Percentiles rank a stretch among this genome's conserved stretches.
These are phyloP conservation scores for Lophius americanus DNA, from an alignment of 2,797 vertebrate genomes.

Conservation along the genomic window DNA sequence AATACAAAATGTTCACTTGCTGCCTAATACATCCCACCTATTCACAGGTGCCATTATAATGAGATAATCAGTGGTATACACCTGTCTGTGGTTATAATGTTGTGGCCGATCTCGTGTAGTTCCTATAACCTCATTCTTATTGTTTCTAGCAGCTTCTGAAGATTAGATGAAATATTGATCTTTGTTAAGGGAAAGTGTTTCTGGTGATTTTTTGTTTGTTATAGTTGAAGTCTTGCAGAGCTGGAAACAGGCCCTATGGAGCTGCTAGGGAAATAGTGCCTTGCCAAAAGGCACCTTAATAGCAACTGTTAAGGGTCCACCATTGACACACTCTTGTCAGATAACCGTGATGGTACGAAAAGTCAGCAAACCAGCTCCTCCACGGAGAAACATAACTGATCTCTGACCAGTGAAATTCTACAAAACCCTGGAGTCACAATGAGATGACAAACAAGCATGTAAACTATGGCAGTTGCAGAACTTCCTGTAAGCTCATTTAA, in stretches of 20 bases:
- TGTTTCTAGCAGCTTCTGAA: no score
- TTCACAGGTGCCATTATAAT: no score
- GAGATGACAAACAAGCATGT: constrained; percentile 23
- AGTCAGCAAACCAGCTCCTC: constrained; percentile 8
- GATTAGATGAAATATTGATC: background rate
- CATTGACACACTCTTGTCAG: constrained; percentile 1
- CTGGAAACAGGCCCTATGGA: constrained; percentile 1
- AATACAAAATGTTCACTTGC: no score
- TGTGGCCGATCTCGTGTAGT: background rate
- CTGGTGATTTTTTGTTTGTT: constrained; percentile 7
- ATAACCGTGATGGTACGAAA: constrained; percentile 11
- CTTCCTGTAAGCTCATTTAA: no score
- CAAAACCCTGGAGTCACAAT: constrained; percentile 46
- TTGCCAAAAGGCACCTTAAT: constrained; percentile 24
- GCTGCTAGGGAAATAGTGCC: constrained; percentile 20
- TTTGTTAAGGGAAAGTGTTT: background rate
- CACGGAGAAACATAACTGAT: constrained; percentile 1
- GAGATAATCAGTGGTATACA: no score
- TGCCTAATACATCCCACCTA: no score
- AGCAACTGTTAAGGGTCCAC: constrained; percentile 17
- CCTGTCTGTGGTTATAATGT: no score
- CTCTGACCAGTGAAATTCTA: constrained; percentile 20
- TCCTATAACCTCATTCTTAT: background rate
- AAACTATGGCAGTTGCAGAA: background rate
- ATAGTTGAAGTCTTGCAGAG: background rate